phyloP scores from a whole-genome alignment of 2,888 invertebrate genomes.

The Muscina levida region DNA sequence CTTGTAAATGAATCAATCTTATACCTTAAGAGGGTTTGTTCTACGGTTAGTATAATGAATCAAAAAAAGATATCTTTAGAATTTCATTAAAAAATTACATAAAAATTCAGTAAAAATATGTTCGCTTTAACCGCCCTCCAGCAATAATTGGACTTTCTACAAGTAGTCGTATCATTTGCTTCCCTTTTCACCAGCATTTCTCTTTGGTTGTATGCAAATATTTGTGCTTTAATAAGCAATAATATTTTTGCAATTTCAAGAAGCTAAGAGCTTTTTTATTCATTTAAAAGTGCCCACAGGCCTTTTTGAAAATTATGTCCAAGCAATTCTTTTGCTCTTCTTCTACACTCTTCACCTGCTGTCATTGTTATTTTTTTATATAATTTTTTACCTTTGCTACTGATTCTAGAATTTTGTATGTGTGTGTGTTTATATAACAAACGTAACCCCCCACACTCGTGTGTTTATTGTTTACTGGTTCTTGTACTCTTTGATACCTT shows the following conservation, averaged over 20 bases:
- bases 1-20: too few relatives aligned
- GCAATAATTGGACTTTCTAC: too few relatives aligned
- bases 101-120: too few relatives aligned
- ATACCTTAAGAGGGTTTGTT: too few relatives aligned
- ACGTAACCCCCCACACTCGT: conserved; percentile 18
- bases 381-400: not conserved
- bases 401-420: conserved; percentile 26
- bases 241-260: conserved; percentile 40
- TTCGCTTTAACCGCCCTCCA: too few relatives aligned
- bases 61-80: too few relatives aligned
- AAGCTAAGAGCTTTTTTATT: not conserved
- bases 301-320: conserved; percentile 5
- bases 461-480: conserved; percentile 27
- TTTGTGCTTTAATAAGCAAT: conserved; percentile 43
- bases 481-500: conserved; percentile 25
- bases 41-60: too few relatives aligned
- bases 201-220: conserved; percentile 7
- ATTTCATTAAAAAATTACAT: too few relatives aligned
- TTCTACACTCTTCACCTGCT: not conserved
- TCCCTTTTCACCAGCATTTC: not conserved
- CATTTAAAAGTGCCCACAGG: conserved; percentile 18
- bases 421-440: not conserved
- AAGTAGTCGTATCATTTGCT: too few relatives aligned
- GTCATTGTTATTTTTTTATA: conserved; percentile 27
- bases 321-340: not conserved